Evolutionary conservation across 2,888 invertebrate genomes (phyloP), one percentile per base, ranked within the genome.

Genomic region (Eupithecia subfuscata): DNA sequence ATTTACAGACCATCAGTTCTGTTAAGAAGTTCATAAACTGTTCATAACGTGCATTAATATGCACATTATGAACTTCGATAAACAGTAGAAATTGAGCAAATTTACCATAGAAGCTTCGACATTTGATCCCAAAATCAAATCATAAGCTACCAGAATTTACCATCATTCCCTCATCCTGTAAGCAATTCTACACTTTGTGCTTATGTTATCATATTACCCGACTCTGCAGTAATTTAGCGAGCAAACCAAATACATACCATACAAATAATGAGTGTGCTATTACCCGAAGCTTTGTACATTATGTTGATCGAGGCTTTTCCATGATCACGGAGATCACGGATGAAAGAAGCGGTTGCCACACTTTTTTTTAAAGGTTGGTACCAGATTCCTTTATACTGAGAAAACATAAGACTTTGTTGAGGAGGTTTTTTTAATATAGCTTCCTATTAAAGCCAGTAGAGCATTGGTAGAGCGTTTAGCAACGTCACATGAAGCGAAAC

Each of bases 251-350:
- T 73, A 70, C 75, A 63, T 69, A 75, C 73, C 70, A 64, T 71
- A 75, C 70, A 77, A 73, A 77, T 75, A 77, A 75, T 67, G 68
- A 73, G 67, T 75, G 34, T 74, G 73, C 64, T 75, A 75, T 77
- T 75, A 77, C 22, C 22, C 73, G 75, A 60, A 45, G 72, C 65
- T 68, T 74, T 71, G 74, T 63, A 72, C 72, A 74, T 77, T 77
- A 70, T 70, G 72, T 74, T 77, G 74, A 77, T 77, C 60, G 70
- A 74, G 60, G 70, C 43, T 52, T 71, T 70, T 34, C 67, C 25
- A 48, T 77, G 56, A 16, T 48, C 37, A 71, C 48, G 60, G 65
- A 60, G 60, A n/a, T 22, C 25, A 25, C 25, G 60, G 12, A 8
- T 43, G 45, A 67, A 2, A 14, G 40, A 3, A 45, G 65, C 60